Conservation (phyloP, 2,888 invertebrate species). For the Brachyopa scutellaris region DNA sequence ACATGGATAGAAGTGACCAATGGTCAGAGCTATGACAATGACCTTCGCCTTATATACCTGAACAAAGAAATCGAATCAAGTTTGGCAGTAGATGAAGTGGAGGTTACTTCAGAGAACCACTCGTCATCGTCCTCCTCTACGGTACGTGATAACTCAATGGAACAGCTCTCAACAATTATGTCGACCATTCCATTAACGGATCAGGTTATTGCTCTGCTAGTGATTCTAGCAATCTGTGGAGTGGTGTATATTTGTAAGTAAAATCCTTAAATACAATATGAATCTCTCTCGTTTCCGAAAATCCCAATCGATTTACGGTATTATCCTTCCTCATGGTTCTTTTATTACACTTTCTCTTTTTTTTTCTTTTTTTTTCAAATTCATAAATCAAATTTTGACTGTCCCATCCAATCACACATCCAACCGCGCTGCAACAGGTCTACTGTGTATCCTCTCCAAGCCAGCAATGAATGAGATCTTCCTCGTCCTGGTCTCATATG, state of each 20-base stretch:
- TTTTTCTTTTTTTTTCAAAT: constrained; percentile 25
- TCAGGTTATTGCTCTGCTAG: constrained; percentile 78
- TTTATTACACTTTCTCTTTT: neutral
- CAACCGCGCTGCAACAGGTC: constrained; percentile 81
- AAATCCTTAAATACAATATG: neutral
- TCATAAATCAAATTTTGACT: constrained; percentile 53
- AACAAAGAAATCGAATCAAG: constrained; percentile 54
- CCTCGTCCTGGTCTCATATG: constrained; percentile 91
- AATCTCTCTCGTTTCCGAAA: neutral
- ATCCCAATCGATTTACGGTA: constrained; percentile 18
- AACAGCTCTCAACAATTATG: constrained; percentile 45
- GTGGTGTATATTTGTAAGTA: constrained; percentile 84
- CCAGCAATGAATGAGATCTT: constrained; percentile 95
- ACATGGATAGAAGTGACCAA: constrained; percentile 58
- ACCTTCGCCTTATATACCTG: constrained; percentile 59
- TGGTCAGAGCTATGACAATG: constrained; percentile 42
- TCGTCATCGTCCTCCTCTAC: neutral
- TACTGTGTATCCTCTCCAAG: constrained; percentile 89
- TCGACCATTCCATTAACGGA: constrained; percentile 80
- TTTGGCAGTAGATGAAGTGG: constrained; percentile 24
- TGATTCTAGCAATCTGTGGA: constrained; percentile 82
- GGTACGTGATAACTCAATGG: constrained; percentile 41
- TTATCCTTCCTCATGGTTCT: neutral
- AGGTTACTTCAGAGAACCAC: constrained; percentile 9
- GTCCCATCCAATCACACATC: neutral